Evolutionary conservation across 2,113 vertebrate species (phyloP).

Genomic region (Plotosus lineatus): DNA sequence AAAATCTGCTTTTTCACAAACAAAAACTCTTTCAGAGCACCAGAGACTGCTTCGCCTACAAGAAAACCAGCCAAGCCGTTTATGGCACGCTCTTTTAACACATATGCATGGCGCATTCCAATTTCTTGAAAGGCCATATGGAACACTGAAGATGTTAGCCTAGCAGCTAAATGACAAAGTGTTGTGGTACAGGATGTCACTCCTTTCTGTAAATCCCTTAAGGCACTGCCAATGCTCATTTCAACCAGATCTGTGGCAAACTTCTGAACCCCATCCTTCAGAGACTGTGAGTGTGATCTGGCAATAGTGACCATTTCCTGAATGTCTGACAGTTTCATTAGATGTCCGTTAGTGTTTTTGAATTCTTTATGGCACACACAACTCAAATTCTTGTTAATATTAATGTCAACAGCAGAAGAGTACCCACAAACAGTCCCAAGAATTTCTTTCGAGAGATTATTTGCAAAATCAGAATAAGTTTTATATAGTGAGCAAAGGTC

Average conservation of each 20-base stretch:
- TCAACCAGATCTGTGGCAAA: conserved; percentile 92
- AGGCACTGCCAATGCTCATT: conserved; percentile 89
- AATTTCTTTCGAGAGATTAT: conserved; percentile 85
- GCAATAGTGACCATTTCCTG: conserved; percentile 71
- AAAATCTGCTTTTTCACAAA: conserved; percentile 93
- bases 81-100: conserved; percentile 86
- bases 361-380: conserved; percentile 79
- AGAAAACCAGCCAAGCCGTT: conserved; percentile 86
- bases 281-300: conserved; percentile 79
- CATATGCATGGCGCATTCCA: conserved; percentile 83
- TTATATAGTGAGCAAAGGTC: conserved; percentile 73
- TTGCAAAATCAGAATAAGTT: conserved; percentile 86
- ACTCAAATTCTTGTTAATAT: conserved; percentile 76
- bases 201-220: conserved; percentile 92
- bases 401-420: conserved; percentile 72
- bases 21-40: conserved; percentile 86
- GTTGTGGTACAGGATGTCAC: conserved; percentile 91
- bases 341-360: conserved; percentile 68
- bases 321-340: conserved; percentile 78
- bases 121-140: conserved; percentile 98
- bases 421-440: conserved; percentile 83
- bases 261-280: conserved; percentile 90
- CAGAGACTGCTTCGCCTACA: conserved; percentile 88
- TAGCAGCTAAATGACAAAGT: conserved; percentile 88
- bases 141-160: conserved; percentile 90